These are phyloP conservation scores for Xylota sylvarum DNA, from an alignment of 2,888 invertebrate species.

Conservation along the genomic window DNA sequence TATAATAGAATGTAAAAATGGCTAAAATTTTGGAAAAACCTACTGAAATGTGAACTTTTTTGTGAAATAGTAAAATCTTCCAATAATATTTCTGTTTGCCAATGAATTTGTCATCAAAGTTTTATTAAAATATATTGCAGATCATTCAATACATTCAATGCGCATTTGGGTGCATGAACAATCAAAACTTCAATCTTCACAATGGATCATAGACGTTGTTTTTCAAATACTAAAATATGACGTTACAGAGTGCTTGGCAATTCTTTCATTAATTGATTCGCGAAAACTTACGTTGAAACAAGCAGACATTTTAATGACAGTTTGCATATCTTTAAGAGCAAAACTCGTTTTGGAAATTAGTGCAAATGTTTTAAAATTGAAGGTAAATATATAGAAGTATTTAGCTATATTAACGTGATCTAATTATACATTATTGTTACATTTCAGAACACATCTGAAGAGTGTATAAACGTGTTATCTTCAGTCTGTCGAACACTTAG, in stretches of 20 bases:
- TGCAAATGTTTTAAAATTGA: slow-evolving; percentile 90
- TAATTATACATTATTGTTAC: slow-evolving; percentile 19
- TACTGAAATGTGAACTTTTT: too few species aligned
- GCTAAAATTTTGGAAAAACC: too few species aligned
- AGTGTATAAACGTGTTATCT: slow-evolving; percentile 90
- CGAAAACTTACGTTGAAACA: slow-evolving; percentile 85
- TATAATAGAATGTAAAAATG: too few species aligned
- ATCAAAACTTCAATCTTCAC: slow-evolving; percentile 89
- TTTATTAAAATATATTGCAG: slow-evolving; percentile 82
- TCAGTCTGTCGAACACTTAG: slow-evolving; percentile 91
- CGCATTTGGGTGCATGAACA: slow-evolving; percentile 91
- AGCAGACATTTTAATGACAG: slow-evolving; percentile 91
- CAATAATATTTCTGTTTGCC: too few species aligned
- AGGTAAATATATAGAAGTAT: slow-evolving; percentile 85
- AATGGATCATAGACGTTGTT: slow-evolving; percentile 91
- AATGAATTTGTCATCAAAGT: too few species aligned
- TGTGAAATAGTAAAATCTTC: too few species aligned
- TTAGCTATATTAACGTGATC: background rate
- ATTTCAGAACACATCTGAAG: slow-evolving; percentile 89
- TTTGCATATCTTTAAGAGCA: slow-evolving; percentile 92
- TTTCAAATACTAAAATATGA: slow-evolving; percentile 89
- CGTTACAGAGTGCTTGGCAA: slow-evolving; percentile 87
- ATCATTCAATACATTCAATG: slow-evolving; percentile 92
- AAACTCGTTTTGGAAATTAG: slow-evolving; percentile 92
- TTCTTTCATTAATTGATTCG: slow-evolving; percentile 86